These are phyloP conservation scores for Idaea biselata DNA, from an alignment of 2,888 invertebrate genomes.

Conservation along the genomic window DNA sequence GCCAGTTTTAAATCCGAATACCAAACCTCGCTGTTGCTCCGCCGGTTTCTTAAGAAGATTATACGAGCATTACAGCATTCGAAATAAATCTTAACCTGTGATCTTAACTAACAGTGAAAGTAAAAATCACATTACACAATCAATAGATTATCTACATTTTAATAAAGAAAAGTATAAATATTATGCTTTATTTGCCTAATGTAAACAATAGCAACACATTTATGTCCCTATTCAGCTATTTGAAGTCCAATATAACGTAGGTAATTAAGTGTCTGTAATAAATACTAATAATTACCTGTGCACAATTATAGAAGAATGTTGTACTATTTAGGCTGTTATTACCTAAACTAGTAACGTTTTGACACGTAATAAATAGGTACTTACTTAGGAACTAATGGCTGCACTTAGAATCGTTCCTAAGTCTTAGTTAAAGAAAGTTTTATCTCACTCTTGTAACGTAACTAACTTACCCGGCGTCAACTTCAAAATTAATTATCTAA, in stretches of 20 bases:
- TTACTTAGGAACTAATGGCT: not conserved
- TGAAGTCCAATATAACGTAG: not conserved
- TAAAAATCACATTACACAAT: not conserved
- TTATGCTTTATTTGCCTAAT: not conserved
- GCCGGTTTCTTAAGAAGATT: no score
- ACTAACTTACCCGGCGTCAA: no score
- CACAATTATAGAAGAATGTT: not conserved
- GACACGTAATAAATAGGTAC: not conserved
- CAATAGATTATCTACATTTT: not conserved
- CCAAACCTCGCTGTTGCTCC: no score
- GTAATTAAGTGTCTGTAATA: not conserved
- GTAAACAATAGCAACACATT: not conserved
- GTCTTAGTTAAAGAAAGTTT: no score
- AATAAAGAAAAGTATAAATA: not conserved
- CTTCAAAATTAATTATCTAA: no score
- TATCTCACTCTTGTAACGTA: not conserved
- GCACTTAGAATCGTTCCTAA: not conserved
- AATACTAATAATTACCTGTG: not conserved
- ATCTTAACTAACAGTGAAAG: not conserved
- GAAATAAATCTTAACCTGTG: not conserved
- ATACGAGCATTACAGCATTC: not conserved
- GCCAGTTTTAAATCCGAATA: no score
- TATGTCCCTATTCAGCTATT: not conserved
- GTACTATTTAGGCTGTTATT: not conserved
- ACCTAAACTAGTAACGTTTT: not conserved